Percentiles rank a stretch among this genome's conserved stretches.
Conservation (phyloP, 2,888 invertebrate species). For the Ectemnius cavifrons region DNA sequence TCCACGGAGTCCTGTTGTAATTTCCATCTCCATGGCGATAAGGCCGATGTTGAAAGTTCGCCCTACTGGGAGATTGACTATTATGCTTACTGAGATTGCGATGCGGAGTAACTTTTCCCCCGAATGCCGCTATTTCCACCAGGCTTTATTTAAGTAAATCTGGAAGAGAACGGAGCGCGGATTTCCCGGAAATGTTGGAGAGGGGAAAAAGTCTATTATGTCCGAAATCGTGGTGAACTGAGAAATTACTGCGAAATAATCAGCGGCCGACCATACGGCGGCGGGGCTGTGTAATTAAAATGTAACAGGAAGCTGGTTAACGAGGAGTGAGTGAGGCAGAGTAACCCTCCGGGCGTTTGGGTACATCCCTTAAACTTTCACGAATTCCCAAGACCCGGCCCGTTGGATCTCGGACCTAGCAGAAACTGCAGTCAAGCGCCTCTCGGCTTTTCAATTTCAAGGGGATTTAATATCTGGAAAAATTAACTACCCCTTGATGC, state of each 20-base stretch:
- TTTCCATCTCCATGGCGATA: neutral
- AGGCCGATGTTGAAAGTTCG: constrained; percentile 2
- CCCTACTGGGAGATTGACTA: constrained; percentile 26
- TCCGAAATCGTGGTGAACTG: neutral
- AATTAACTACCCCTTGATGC: neutral
- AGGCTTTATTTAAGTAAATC: constrained; percentile 16
- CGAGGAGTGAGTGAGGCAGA: neutral
- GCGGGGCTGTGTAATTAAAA: too few species aligned
- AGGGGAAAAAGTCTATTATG: too few species aligned
- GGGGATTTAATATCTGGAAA: neutral
- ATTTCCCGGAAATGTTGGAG: too few species aligned
- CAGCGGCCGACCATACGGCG: too few species aligned
- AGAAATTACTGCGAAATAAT: too few species aligned
- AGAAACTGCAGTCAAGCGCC: neutral
- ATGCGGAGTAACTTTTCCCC: constrained; percentile 24
- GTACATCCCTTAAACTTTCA: constrained; percentile 7
- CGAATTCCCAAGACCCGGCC: neutral
- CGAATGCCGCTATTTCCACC: neutral
- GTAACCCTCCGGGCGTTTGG: neutral
- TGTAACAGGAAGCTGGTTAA: constrained; percentile 8
- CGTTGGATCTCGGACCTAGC: neutral
- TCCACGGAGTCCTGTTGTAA: constrained; percentile 11
- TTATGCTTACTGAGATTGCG: constrained; percentile 38
- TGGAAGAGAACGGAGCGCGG: too few species aligned
- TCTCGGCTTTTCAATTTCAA: constrained; percentile 1